phyloP scores from a whole-genome alignment of 2,797 vertebrate species.

The Falco berigora region DNA sequence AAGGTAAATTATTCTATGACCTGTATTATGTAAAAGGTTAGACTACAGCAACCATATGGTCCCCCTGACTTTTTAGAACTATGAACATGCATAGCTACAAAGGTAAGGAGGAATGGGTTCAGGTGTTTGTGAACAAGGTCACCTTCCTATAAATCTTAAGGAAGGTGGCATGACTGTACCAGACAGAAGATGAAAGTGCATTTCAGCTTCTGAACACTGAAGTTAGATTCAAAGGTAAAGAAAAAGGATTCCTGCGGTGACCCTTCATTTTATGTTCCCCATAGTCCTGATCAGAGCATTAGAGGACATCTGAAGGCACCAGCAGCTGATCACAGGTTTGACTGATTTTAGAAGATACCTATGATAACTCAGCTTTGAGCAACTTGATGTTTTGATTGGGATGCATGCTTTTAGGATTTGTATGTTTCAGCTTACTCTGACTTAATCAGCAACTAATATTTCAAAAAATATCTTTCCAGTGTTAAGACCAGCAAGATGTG shows the following conservation, averaged over 20 bases:
- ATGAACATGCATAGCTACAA: background rate
- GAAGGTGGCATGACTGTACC: background rate
- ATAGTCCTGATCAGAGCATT: background rate
- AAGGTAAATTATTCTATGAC: background rate
- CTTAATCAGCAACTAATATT: background rate
- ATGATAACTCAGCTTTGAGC: background rate
- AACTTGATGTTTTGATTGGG: background rate
- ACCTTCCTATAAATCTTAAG: background rate
- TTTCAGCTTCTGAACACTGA: background rate
- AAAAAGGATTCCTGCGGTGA: background rate
- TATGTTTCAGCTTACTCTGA: background rate
- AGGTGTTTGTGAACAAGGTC: background rate
- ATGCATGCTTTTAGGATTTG: background rate
- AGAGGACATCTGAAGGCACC: background rate
- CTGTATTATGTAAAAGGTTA: background rate
- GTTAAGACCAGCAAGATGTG: background rate
- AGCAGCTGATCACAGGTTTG: background rate
- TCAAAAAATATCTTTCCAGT: background rate
- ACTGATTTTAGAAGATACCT: background rate
- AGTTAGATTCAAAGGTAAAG: background rate
- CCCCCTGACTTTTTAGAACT: background rate
- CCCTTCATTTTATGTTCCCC: background rate
- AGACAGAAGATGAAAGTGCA: background rate
- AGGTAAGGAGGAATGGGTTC: background rate
- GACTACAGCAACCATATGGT: background rate